phyloP scores from a whole-genome alignment of 2,797 vertebrate genomes.

The Microctenopoma stevenorrisi region DNA sequence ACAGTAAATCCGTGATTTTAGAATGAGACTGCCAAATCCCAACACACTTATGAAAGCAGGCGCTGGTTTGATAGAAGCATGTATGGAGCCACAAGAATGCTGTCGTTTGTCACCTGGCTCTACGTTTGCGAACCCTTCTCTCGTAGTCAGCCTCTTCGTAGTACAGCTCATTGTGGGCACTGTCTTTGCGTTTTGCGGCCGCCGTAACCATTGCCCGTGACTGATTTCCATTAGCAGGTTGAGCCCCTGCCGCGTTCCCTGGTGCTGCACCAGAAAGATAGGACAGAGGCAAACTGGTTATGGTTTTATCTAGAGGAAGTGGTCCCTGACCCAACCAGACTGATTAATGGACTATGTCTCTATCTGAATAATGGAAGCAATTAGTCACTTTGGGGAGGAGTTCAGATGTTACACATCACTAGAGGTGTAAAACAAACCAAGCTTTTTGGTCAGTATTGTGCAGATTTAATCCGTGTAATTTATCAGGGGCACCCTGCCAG shows the following conservation, averaged over 20 bases:
- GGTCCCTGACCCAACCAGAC: constrained; percentile 31
- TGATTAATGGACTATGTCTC: constrained; percentile 59
- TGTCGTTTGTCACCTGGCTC: constrained; percentile 85
- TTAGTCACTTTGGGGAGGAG: constrained; percentile 20
- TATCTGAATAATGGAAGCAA: constrained; percentile 21
- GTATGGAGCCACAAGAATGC: too few relatives aligned
- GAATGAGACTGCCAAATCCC: too few relatives aligned
- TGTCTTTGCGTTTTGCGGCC: constrained; percentile 90
- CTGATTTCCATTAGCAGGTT: constrained; percentile 84
- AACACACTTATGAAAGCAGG: too few relatives aligned
- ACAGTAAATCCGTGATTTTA: too few relatives aligned
- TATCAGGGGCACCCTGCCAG: constrained; percentile 41
- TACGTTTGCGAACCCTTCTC: constrained; percentile 91
- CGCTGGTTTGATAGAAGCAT: too few relatives aligned
- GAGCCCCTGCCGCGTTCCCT: constrained; percentile 83
- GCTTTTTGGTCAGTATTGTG: not conserved
- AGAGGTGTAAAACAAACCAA: constrained; percentile 16
- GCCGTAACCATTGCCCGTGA: constrained; percentile 91
- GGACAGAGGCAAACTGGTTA: constrained; percentile 54
- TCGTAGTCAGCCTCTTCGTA: constrained; percentile 97
- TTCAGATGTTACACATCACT: constrained; percentile 6
- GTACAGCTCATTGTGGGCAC: constrained; percentile 94
- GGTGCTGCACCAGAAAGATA: constrained; percentile 82
- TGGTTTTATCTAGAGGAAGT: constrained; percentile 21
- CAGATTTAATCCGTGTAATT: constrained; percentile 15